phyloP scores from a whole-genome alignment of 1,140 invertebrate species.

The Drosophila mauritiana region DNA sequence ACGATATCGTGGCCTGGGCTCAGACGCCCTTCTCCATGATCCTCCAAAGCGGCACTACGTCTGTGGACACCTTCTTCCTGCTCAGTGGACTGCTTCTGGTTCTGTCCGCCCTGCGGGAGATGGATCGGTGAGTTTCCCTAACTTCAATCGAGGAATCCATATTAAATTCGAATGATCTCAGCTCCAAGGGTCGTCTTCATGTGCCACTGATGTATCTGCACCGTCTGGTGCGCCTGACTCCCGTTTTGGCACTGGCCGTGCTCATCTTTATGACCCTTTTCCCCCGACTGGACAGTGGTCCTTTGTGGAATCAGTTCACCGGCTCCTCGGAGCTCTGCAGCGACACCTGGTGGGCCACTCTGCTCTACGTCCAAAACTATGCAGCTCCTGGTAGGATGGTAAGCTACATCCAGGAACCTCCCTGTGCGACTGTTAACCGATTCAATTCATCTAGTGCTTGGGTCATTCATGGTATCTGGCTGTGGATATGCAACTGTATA shows the following conservation, averaged over 20 bases:
- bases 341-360: slow-evolving; percentile 76
- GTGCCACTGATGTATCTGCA: slow-evolving; percentile 79
- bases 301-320: slow-evolving; percentile 69
- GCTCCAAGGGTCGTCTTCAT: slow-evolving; percentile 53
- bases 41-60: slow-evolving; percentile 86
- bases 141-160: background rate
- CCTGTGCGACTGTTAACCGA: background rate
- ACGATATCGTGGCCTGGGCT: slow-evolving; percentile 67
- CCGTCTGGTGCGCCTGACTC: slow-evolving; percentile 74
- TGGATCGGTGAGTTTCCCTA: slow-evolving; percentile 85
- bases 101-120: slow-evolving; percentile 87
- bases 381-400: slow-evolving; percentile 75
- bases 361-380: slow-evolving; percentile 80
- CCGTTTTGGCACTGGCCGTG: slow-evolving; percentile 66
- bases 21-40: slow-evolving; percentile 87
- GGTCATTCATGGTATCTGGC: slow-evolving; percentile 95
- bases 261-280: slow-evolving; percentile 72
- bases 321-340: slow-evolving; percentile 47
- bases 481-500: slow-evolving; percentile 93
- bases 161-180: background rate
- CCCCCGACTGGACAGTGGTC: slow-evolving; percentile 63
- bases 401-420: background rate
- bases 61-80: slow-evolving; percentile 90
- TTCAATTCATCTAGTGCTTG: slow-evolving; percentile 89
- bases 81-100: slow-evolving; percentile 89